Evolutionary conservation across 1,140 invertebrate genomes (phyloP), one percentile per base, ranked within the genome.

Genomic region (Ditylenchus dipsaci): DNA sequence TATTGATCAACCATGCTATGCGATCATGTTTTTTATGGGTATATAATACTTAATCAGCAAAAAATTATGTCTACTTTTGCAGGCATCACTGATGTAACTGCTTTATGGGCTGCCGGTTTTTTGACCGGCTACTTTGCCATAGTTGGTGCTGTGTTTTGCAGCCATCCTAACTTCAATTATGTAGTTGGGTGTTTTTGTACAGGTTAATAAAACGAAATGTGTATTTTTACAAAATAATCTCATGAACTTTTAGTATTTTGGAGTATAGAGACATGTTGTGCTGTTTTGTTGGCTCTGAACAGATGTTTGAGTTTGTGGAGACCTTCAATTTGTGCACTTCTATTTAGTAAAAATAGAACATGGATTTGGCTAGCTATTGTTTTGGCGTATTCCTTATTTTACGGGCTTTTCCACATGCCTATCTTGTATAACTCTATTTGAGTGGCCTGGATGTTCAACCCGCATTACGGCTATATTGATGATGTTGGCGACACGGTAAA

Each of bases 311-410:
- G 23, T 56, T 1, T 67, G 23, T 27, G 26, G 19, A 15, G 19
- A 56, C 11, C 26, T 7, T 21, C 23, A 72, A 15, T 71, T 17
- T 21, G 33, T 15, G 3, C 0, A 9, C 19, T 42, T 33, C 9
- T 67, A 9, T 67, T 67, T 21, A 1, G 17, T 17, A 65, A 65
- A 30, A 70, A 71, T 21, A 19, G 69, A 5, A 69, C 26, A 26
- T 67, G 65, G 65, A n/a, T 71, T 21, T 67, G 65, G 65, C 67
- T 67, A n/a, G 9, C 27, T 33, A n/a, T 68, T 19, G 13, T 43
- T 8, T 21, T 53, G 19, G n/a, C 69, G 19, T 67, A 67, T 21
- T 68, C 65, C n/a, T 38, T 68, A 9, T 68, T 19, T 19, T 33
- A 42, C 30, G 26, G 68, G 19, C 27, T 68, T 15, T 69, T 68